Conservation (phyloP, 2,797 vertebrate genomes). For the Muscicapa striata region DNA sequence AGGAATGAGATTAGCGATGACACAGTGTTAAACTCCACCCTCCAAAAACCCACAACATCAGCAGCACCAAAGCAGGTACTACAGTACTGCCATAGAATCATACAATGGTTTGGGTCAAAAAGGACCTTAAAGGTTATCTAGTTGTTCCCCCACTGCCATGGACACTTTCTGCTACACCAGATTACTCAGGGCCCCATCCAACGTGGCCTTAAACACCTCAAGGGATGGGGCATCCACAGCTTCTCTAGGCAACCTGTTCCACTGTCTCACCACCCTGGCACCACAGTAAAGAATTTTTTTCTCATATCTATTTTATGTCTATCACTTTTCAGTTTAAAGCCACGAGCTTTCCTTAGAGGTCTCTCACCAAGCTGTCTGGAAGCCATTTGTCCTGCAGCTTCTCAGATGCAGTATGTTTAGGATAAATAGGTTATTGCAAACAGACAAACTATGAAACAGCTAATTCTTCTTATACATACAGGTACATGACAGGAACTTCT, state of each 20-base stretch:
- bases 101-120: background rate
- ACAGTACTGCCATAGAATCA: background rate
- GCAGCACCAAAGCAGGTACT: background rate
- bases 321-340: background rate
- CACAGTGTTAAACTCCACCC: background rate
- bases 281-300: background rate
- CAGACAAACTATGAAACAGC: background rate
- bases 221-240: background rate
- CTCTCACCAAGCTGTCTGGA: background rate
- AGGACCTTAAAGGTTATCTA: background rate
- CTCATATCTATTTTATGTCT: background rate
- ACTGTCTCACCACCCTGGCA: background rate
- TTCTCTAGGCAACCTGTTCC: background rate
- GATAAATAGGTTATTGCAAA: background rate
- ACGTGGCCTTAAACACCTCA: background rate
- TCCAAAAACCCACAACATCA: background rate
- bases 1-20: background rate
- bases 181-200: background rate
- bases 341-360: background rate
- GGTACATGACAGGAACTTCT: background rate
- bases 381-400: background rate
- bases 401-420: background rate
- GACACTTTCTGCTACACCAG: background rate
- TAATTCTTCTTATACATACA: background rate
- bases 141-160: background rate